These are phyloP conservation scores for Falco berigora DNA, from an alignment of 2,797 vertebrate genomes.

Conservation along the genomic window DNA sequence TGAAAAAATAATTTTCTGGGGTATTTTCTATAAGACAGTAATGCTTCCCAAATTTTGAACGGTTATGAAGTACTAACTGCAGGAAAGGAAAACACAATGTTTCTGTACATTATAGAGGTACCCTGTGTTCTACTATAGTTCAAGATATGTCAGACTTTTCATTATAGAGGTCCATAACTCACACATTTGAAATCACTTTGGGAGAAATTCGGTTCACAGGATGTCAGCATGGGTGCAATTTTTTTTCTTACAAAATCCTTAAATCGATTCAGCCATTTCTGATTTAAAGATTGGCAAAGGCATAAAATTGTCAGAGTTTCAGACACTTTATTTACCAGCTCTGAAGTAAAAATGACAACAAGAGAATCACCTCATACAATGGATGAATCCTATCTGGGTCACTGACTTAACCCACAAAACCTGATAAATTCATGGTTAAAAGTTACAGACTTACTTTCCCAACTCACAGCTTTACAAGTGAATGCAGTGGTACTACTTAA, in stretches of 20 bases:
- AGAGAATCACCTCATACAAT: neutral
- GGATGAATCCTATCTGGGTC: constrained; percentile 35
- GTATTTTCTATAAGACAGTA: neutral
- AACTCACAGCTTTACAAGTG: neutral
- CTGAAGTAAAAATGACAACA: neutral
- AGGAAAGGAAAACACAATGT: neutral
- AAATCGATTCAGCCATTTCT: constrained; percentile 60
- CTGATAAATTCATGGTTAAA: neutral
- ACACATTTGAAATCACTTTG: constrained; percentile 24
- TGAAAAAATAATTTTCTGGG: neutral
- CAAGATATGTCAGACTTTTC: constrained; percentile 46
- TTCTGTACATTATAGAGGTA: neutral
- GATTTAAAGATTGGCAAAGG: constrained; percentile 64
- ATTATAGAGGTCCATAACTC: constrained; percentile 58
- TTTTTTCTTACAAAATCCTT: constrained; percentile 56
- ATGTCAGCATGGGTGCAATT: constrained; percentile 33
- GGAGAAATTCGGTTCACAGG: constrained; percentile 38
- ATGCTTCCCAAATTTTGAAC: neutral
- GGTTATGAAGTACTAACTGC: neutral
- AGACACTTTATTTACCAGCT: constrained; percentile 54
- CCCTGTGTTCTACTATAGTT: neutral
- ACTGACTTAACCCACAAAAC: neutral
- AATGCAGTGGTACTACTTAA: neutral
- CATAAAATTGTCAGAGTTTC: constrained; percentile 63
- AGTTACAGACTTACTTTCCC: neutral